Evolutionary conservation across 1,140 invertebrate species (phyloP).

Genomic region (Drosophila neocordata): DNA sequence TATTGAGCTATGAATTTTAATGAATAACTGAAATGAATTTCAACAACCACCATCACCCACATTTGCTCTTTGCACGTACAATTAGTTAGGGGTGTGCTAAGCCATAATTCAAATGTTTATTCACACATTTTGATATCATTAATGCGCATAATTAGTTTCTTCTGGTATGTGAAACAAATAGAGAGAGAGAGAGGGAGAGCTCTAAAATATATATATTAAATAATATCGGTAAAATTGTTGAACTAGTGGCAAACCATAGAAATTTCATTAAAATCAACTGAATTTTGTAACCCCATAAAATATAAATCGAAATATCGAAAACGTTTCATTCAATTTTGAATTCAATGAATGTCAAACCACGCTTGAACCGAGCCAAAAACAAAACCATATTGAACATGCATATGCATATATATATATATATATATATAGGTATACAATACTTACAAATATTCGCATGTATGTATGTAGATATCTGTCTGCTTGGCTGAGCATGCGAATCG

Average conservation of each 20-base stretch:
- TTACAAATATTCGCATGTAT: background rate
- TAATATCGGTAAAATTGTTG: background rate
- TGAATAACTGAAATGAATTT: constrained; percentile 77
- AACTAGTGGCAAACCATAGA: background rate
- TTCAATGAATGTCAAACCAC: constrained; percentile 62
- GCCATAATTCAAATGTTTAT: constrained; percentile 73
- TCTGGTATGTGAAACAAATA: background rate
- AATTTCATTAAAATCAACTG: constrained; percentile 3
- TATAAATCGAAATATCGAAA: constrained; percentile 40
- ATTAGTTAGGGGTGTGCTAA: constrained; percentile 40
- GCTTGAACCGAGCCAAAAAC: constrained; percentile 53
- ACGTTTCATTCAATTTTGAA: constrained; percentile 37
- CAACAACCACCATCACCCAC: constrained; percentile 18
- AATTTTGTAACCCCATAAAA: background rate
- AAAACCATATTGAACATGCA: constrained; percentile 44
- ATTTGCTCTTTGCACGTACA: constrained; percentile 10
- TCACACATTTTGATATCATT: constrained; percentile 75
- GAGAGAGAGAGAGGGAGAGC: background rate
- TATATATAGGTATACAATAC: background rate
- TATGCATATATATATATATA: constrained; percentile 18
- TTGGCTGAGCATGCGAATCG: constrained; percentile 55
- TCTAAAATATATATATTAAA: no score
- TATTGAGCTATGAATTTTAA: constrained; percentile 76
- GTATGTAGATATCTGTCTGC: constrained; percentile 43
- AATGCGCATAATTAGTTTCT: constrained; percentile 64